Base-by-base conservation (phyloP, 2,797 vertebrate species). In the Spinibarbus caldwelli region DNA sequence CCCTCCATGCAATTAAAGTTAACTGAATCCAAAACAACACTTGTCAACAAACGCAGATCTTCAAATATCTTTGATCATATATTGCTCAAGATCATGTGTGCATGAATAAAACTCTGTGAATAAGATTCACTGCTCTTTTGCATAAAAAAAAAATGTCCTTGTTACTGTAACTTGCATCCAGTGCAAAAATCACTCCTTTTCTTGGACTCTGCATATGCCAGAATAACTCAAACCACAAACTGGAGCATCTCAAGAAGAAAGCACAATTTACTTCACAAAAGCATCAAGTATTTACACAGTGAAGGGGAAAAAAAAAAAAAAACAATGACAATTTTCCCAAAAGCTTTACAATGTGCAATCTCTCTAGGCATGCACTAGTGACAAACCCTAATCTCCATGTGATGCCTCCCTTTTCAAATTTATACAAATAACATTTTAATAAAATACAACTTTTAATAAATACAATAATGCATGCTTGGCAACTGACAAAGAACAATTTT, bases 201-300 rank as follows among this genome's bases (percentile, higher is more conserved):
- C 45, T 49, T 11, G n/a, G 31, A 49, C 6, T n/a, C 5, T 3
- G 21, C 14, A 62, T 10, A 21, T 2, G 2, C 8, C n/a, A 29
- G 5, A 29, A 23, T 6, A 36, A 36, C 23, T 1, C 1, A n/a
- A 64, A n/a, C 11, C 0, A 21, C 19, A 38, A 57, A 59, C 19
- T 1, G 19, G 26, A 67, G 36, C 64, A 47, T 43, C 77, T 62
- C 8, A 31, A 79, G 26, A 79, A 96, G 94, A 96, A 93, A 95
- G 95, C 95, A 95, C 93, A 93, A 86, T 94, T 93, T 94, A 97
- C 94, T 94, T 97, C 97, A 97, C 97, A 97, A 97, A 96, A 96
- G 93, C 90, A 89, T 94, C 95, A 96, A 97, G 93, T 98, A 97
- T 99, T 97, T 98, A 98, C 97, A 99, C 87, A 57, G 90, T 94